Evolutionary conservation across 2,797 vertebrate species (phyloP), one percentile per base, ranked within the genome.

Genomic region (Propithecus deckenii): DNA sequence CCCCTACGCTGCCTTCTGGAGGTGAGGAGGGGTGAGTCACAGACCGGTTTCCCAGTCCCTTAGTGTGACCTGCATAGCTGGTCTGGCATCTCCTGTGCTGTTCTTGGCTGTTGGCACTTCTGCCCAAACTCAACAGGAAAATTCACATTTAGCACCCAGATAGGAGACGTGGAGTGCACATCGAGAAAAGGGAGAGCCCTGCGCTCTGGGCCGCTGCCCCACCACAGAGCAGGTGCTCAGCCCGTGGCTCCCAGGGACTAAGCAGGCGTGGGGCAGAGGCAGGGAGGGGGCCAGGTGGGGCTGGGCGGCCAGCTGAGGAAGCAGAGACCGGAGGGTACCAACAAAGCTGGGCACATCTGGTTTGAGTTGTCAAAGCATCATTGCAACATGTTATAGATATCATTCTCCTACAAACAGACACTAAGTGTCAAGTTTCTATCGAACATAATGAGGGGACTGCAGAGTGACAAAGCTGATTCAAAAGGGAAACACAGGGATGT

Each of bases 331-430:
- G 15, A 41, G 5, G 23, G 57, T 69, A 41, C 57, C 83, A 48
- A 46, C 35, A n/a, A 35, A 85, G 65, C 32, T 63, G 23, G 63
- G 67, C 67, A 35, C 61, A 71, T 91, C 90, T 75, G 72, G 76
- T 41, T 63, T 57, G 72, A 89, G 38, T 35, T 84, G 71, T 17
- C 71, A 48, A 79, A 80, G 84, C 43, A 17, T 87, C 76, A 17
- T 78, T 69, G 11, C 30, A 2, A 7, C 1, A 15, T 2, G 32
- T 91, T 97, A 96, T 92, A 97, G 76, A 95, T 86, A 88, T 13
- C 63, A 3, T 52, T 50, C 20, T 80, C n/a, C 72, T 38, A 38
- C 92, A 94, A 81, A 90, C 57, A 96, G 94, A 96, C 28, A 38
- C n/a, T 13, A 41, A 38, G 46, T 81, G 74, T 69, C 43, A 86